Evolutionary conservation across 2,888 invertebrate genomes (phyloP).

Genomic region (Brachylomia viminalis): DNA sequence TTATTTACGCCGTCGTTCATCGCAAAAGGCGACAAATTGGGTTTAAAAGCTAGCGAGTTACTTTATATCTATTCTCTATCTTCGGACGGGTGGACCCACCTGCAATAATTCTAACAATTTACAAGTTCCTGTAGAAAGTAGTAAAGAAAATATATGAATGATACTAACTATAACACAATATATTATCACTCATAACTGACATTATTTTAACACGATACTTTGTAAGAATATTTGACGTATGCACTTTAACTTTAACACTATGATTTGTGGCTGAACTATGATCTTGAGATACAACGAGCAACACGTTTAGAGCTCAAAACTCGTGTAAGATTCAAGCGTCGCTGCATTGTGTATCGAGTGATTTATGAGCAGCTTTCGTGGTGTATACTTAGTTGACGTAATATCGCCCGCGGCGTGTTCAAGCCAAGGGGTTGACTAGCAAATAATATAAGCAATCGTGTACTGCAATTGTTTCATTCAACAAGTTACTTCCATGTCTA

Average conservation of each 20-base stretch:
- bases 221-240: not conserved
- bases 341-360: slow-evolving; percentile 28
- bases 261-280: slow-evolving; percentile 17
- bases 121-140: not conserved
- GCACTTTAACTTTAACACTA: slow-evolving; percentile 3
- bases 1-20: not conserved
- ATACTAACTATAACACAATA: too few species aligned
- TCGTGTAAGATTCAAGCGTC: slow-evolving; percentile 41
- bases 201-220: not conserved
- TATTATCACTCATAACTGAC: not conserved
- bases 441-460: not conserved
- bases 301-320: slow-evolving; percentile 18
- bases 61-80: not conserved
- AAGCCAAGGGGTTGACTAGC: slow-evolving; percentile 4
- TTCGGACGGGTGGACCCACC: not conserved
- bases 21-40: not conserved
- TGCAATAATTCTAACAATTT: not conserved
- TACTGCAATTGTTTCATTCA: slow-evolving; percentile 3
- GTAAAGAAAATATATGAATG: not conserved
- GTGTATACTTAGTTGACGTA: slow-evolving; percentile 8
- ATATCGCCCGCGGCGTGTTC: not conserved
- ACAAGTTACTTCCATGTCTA: not conserved
- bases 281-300: slow-evolving; percentile 2
- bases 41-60: not conserved
- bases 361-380: slow-evolving; percentile 41